Evolutionary conservation across 1,140 invertebrate species (phyloP).

Genomic region (Eupristina koningsbergeri): DNA sequence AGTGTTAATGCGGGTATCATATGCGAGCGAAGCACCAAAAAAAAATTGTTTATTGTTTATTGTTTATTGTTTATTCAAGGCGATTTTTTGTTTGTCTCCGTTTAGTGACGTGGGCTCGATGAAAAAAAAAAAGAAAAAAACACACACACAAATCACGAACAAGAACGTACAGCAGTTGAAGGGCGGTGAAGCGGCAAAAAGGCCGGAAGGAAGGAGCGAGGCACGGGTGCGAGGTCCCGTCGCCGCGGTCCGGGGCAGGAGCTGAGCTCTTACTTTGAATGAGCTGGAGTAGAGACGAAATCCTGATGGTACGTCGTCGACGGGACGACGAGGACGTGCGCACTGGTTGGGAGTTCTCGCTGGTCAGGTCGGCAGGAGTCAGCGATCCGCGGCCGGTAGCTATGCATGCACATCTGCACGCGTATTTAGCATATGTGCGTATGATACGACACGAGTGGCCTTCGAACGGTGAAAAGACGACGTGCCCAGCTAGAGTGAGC

Average conservation of each 20-base stretch:
- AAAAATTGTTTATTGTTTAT: too few relatives aligned
- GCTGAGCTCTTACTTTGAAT: conserved; percentile 25
- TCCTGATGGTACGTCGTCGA: conserved; percentile 17
- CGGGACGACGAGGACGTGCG: conserved; percentile 28
- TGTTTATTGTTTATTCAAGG: too few relatives aligned
- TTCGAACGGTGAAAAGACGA: conserved; percentile 45
- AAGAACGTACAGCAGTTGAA: too few relatives aligned
- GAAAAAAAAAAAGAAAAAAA: too few relatives aligned
- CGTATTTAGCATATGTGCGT: conserved; percentile 12
- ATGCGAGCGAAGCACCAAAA: not conserved
- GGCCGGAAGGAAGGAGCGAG: too few relatives aligned
- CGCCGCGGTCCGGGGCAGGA: too few relatives aligned
- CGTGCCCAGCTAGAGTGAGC: not conserved
- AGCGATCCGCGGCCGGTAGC: not conserved
- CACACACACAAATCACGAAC: not conserved
- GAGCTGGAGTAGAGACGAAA: conserved; percentile 19
- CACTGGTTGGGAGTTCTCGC: not conserved
- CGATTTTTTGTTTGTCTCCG: too few relatives aligned
- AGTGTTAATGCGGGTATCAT: too few relatives aligned
- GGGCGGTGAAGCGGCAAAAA: too few relatives aligned
- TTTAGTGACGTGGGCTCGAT: too few relatives aligned
- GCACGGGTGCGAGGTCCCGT: too few relatives aligned
- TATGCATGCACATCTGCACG: not conserved
- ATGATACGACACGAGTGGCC: conserved; percentile 17
- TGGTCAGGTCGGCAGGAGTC: not conserved